phyloP scores from a whole-genome alignment of 1,140 invertebrate species.

The Drosophila paulistorum region DNA sequence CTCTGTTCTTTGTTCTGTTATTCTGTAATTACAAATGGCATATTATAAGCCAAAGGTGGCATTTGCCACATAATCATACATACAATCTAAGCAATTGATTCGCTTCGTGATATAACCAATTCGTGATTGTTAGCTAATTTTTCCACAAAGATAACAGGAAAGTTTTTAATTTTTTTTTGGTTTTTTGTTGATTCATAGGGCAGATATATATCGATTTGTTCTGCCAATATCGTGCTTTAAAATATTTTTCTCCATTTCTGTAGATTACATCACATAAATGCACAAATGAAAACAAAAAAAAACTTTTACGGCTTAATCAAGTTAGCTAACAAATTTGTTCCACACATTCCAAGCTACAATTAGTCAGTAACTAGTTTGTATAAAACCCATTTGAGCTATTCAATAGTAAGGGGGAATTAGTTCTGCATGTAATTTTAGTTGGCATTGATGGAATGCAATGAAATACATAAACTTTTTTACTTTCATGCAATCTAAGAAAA shows the following conservation, averaged over 20 bases:
- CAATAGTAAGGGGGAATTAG: not conserved
- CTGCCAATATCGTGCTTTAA: not conserved
- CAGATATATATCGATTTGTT: not conserved
- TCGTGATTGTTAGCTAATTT: not conserved
- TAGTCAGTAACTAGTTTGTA: conserved; percentile 7
- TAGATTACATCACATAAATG: not conserved
- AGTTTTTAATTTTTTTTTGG: too few relatives aligned
- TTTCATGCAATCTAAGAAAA: not conserved
- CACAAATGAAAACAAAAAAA: not conserved
- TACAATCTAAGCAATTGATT: not conserved
- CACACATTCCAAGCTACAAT: not conserved
- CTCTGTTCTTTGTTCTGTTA: not conserved
- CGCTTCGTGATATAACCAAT: not conserved
- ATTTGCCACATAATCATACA: too few relatives aligned
- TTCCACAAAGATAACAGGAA: too few relatives aligned
- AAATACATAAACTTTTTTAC: not conserved
- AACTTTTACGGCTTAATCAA: not conserved
- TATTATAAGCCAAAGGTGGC: not conserved
- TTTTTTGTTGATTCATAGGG: too few relatives aligned
- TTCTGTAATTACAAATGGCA: conserved; percentile 2
- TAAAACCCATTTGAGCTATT: not conserved
- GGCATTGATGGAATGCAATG: not conserved
- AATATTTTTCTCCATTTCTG: not conserved
- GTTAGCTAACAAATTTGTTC: conserved; percentile 7
- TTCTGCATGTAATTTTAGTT: not conserved